Evolutionary conservation across 2,888 invertebrate species (phyloP).

Genomic region (Alitta virens): DNA sequence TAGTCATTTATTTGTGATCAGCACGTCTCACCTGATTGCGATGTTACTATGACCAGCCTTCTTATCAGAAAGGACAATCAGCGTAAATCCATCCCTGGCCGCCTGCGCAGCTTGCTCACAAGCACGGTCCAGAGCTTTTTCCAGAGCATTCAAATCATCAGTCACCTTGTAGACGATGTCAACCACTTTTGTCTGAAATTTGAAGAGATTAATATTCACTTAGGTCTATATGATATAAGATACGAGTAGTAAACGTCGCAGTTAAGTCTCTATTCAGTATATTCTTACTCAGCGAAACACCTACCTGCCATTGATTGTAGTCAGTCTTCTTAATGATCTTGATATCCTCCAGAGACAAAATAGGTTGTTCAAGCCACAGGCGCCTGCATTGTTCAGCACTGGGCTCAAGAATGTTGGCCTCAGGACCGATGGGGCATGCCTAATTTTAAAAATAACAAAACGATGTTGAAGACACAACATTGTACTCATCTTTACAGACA

Average conservation of each 20-base stretch:
- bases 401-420: slow-evolving; percentile 89
- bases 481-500: too few species aligned
- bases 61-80: slow-evolving; percentile 31
- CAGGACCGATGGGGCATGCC: slow-evolving; percentile 95
- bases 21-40: slow-evolving; percentile 24
- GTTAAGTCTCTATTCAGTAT: too few species aligned
- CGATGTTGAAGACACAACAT: too few species aligned
- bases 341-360: slow-evolving; percentile 86
- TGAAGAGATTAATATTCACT: too few species aligned
- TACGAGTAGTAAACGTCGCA: too few species aligned
- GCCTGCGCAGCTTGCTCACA: slow-evolving; percentile 80
- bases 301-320: slow-evolving; percentile 81
- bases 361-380: slow-evolving; percentile 89
- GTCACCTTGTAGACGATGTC: slow-evolving; percentile 83
- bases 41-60: slow-evolving; percentile 23
- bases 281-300: too few species aligned
- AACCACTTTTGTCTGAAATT: slow-evolving; percentile 70
- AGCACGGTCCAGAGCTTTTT: slow-evolving; percentile 76
- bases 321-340: slow-evolving; percentile 80
- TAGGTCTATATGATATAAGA: too few species aligned
- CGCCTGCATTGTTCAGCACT: slow-evolving; percentile 83
- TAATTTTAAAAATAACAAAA: slow-evolving; percentile 24
- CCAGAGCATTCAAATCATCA: slow-evolving; percentile 72
- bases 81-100: slow-evolving; percentile 74
- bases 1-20: too few species aligned